Evolutionary conservation across 2,888 invertebrate genomes (phyloP).

Genomic region (Scaptodrosophila latifasciaeformis): DNA sequence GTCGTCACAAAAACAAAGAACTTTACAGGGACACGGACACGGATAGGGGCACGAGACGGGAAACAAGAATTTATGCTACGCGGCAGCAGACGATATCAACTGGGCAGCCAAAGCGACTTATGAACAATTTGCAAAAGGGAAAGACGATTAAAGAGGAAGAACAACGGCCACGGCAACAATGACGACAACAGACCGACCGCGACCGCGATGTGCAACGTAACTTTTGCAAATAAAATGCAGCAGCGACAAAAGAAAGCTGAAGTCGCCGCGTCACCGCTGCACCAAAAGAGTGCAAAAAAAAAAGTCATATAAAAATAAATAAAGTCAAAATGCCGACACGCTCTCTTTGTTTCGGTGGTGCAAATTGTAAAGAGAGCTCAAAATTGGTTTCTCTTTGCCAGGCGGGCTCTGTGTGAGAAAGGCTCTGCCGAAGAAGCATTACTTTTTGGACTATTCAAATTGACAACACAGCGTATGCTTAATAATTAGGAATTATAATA

Average conservation of each 20-base stretch:
- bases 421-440: too few species aligned
- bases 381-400: too few species aligned
- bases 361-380: too few species aligned
- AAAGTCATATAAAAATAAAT: too few species aligned
- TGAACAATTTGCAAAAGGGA: constrained; percentile 22
- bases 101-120: constrained; percentile 9
- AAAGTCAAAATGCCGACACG: too few species aligned
- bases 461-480: too few species aligned
- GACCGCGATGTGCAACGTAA: constrained; percentile 64
- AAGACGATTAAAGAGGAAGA: constrained; percentile 29
- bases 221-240: constrained; percentile 62
- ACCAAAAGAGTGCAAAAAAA: background rate
- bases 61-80: constrained; percentile 1
- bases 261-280: constrained; percentile 12
- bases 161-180: constrained; percentile 24
- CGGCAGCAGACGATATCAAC: background rate
- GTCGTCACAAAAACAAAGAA: constrained; percentile 45
- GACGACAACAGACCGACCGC: constrained; percentile 22
- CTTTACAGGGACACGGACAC: background rate
- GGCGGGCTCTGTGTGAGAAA: too few species aligned
- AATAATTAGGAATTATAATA: too few species aligned
- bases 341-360: too few species aligned
- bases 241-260: constrained; percentile 54
- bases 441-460: too few species aligned
- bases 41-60: background rate